A percentile compares a stretch with the other conserved stretches of the same genome.
Evolutionary conservation across 2,888 invertebrate species (phyloP).

Genomic region (Lasius platythorax): DNA sequence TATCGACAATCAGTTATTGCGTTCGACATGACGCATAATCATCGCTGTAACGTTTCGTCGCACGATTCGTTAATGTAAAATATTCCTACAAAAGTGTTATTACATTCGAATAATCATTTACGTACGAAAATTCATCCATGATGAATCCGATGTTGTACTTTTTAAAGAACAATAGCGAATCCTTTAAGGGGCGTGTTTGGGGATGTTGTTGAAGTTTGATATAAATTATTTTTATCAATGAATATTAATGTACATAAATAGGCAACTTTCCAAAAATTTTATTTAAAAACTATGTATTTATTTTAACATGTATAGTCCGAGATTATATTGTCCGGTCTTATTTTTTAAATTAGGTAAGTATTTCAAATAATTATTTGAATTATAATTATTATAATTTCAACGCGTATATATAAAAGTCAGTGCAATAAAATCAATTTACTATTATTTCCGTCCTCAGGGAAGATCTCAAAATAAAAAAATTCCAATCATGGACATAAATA

Average conservation of each 20-base stretch:
- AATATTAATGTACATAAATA: not conserved
- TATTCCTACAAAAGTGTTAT: constrained; percentile 49
- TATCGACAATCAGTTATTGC: constrained; percentile 54
- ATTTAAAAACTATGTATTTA: not conserved
- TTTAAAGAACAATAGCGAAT: constrained; percentile 71
- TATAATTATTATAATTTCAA: not conserved
- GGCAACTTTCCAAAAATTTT: not conserved
- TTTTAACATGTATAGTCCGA: not conserved
- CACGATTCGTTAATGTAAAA: constrained; percentile 19
- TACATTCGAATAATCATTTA: constrained; percentile 50
- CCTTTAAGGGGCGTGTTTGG: constrained; percentile 3
- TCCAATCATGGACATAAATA: not conserved
- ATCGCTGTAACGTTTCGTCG: not conserved
- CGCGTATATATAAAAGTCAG: not conserved
- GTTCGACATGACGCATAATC: constrained; percentile 29
- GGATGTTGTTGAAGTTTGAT: not conserved
- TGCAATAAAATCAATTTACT: not conserved
- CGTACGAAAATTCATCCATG: constrained; percentile 70
- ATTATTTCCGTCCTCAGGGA: not conserved
- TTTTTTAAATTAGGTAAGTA: not conserved
- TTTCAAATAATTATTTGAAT: constrained; percentile 1
- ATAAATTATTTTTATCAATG: not conserved
- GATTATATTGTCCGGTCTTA: not conserved
- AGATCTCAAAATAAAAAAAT: not conserved
- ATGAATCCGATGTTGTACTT: constrained; percentile 65